A percentile compares a stretch with the other conserved stretches of the same genome.
phyloP scores from a whole-genome alignment of 2,113 vertebrate species.

The Psettodes erumei region DNA sequence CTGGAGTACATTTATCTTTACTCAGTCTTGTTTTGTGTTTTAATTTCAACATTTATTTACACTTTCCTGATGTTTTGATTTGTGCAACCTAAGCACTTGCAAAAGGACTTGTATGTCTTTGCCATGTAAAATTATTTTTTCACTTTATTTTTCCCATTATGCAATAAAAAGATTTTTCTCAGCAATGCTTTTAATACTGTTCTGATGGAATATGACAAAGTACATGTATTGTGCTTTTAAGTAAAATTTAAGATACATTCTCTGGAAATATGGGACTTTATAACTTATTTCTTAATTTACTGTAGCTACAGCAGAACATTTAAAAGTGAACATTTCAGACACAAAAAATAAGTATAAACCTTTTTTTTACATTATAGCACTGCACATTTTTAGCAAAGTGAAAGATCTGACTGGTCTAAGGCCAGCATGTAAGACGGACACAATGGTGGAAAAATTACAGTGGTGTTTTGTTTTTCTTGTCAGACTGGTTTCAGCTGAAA shows the following conservation, averaged over 20 bases:
- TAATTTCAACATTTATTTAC: slow-evolving; percentile 6
- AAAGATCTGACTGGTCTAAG: background rate
- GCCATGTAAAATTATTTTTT: background rate
- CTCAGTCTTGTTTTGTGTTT: background rate
- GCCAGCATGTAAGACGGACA: slow-evolving; percentile 1
- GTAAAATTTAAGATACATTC: too few relatives aligned
- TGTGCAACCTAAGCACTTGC: slow-evolving; percentile 13
- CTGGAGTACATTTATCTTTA: background rate
- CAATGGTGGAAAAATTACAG: slow-evolving; percentile 11
- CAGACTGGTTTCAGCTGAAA: slow-evolving; percentile 34
- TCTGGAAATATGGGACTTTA: background rate
- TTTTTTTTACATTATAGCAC: background rate
- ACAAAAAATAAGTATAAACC: too few relatives aligned
- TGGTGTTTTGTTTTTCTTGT: background rate
- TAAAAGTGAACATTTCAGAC: too few relatives aligned
- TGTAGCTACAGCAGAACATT: too few relatives aligned
- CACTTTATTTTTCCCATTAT: background rate
- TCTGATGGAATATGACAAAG: background rate
- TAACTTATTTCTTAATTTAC: background rate
- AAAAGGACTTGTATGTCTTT: background rate
- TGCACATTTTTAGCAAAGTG: background rate
- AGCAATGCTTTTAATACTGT: background rate
- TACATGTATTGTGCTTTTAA: too few relatives aligned
- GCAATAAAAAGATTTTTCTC: slow-evolving; percentile 34
- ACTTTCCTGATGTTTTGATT: background rate